phyloP scores from a whole-genome alignment of 2,113 vertebrate genomes.

The Nymphicus hollandicus region DNA sequence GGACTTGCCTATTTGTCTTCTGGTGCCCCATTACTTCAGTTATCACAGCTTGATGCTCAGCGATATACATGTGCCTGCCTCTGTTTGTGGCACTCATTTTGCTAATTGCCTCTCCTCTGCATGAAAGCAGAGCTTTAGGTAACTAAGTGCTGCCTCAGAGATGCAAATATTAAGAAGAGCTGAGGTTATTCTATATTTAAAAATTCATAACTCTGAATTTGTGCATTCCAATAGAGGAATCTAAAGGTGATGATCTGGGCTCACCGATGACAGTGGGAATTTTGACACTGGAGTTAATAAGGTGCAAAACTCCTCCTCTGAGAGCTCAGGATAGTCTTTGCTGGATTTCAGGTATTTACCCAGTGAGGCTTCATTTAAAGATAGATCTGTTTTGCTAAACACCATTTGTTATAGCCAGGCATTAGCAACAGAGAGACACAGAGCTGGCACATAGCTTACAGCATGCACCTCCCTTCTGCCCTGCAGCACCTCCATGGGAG shows the following conservation, averaged over 20 bases:
- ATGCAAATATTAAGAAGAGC: neutral
- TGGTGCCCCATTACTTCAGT: neutral
- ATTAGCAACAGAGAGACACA: neutral
- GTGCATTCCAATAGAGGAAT: neutral
- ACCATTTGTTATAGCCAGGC: neutral
- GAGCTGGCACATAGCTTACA: neutral
- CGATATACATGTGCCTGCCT: neutral
- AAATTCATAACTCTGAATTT: neutral
- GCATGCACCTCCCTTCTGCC: neutral
- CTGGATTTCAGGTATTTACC: neutral
- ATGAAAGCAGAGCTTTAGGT: neutral
- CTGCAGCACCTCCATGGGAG: neutral
- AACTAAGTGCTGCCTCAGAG: neutral
- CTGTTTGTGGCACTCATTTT: neutral
- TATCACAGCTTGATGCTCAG: neutral
- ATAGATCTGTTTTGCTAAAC: neutral
- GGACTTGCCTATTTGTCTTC: neutral
- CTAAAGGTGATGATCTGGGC: neutral
- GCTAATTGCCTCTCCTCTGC: neutral
- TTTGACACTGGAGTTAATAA: neutral
- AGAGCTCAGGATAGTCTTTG: neutral
- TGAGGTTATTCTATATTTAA: neutral
- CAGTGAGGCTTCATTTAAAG: neutral
- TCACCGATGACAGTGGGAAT: neutral
- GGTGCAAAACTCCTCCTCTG: neutral